phyloP scores from a whole-genome alignment of 2,888 invertebrate genomes.

The Apomyelois bistriatella region DNA sequence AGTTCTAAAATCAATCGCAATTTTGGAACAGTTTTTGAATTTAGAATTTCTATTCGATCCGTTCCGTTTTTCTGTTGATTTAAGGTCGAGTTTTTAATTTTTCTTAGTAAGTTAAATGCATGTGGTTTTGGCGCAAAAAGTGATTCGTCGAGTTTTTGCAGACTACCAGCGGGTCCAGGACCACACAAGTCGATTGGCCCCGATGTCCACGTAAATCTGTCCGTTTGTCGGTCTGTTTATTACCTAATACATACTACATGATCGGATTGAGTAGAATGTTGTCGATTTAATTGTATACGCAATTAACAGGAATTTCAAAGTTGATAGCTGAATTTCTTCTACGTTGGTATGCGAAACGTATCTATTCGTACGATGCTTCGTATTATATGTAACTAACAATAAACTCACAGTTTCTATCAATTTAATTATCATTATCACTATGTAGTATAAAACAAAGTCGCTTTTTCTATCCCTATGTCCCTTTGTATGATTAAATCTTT shows the following conservation, averaged over 20 bases:
- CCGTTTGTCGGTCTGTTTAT: constrained; percentile 11
- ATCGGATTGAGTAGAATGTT: not conserved
- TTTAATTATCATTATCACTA: too few species aligned
- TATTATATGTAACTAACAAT: too few species aligned
- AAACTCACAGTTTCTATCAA: too few species aligned
- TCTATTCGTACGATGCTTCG: too few species aligned
- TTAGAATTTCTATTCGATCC: constrained; percentile 17
- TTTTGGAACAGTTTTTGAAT: constrained; percentile 27
- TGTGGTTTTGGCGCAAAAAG: constrained; percentile 50
- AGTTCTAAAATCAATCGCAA: constrained; percentile 58
- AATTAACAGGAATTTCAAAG: constrained; percentile 5
- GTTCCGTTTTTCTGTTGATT: constrained; percentile 18
- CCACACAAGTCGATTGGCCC: constrained; percentile 59
- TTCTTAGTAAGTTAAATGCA: constrained; percentile 1
- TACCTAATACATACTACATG: constrained; percentile 13
- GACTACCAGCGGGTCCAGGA: constrained; percentile 37
- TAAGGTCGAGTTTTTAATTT: constrained; percentile 14
- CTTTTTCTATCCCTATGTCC: too few species aligned
- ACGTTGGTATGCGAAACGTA: too few species aligned
- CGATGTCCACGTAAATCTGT: constrained; percentile 17
- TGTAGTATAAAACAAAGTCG: too few species aligned
- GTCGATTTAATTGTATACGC: constrained; percentile 1
- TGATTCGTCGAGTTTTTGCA: constrained; percentile 58
- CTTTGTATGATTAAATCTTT: too few species aligned
- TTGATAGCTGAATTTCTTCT: not conserved